Percentiles rank a stretch among this genome's conserved stretches.
phyloP scores from a whole-genome alignment of 2,888 invertebrate species.

The Halictus ligatus region DNA sequence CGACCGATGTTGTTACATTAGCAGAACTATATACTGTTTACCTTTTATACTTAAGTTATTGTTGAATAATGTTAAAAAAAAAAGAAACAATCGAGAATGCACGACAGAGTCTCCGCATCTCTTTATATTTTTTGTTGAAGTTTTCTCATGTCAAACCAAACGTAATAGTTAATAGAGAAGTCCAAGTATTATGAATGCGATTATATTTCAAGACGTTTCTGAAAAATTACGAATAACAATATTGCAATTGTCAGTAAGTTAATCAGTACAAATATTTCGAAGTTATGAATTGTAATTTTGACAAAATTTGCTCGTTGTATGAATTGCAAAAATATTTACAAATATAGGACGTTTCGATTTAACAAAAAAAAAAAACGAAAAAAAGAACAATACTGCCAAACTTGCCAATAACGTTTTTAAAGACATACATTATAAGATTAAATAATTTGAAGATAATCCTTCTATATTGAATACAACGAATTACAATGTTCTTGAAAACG shows the following conservation, averaged over 20 bases:
- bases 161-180: slow-evolving; percentile 18
- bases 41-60: slow-evolving; percentile 46
- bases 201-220: slow-evolving; percentile 34
- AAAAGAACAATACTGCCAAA: background rate
- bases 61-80: slow-evolving; percentile 37
- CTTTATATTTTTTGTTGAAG: slow-evolving; percentile 26
- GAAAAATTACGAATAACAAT: slow-evolving; percentile 34
- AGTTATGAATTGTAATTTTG: slow-evolving; percentile 30
- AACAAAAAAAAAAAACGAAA: background rate
- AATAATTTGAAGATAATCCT: slow-evolving; percentile 15
- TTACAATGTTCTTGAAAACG: slow-evolving; percentile 24
- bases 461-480: slow-evolving; percentile 56
- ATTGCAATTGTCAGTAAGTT: slow-evolving; percentile 45
- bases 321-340: slow-evolving; percentile 34
- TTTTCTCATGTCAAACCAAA: slow-evolving; percentile 17
- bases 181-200: slow-evolving; percentile 13
- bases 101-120: slow-evolving; percentile 22
- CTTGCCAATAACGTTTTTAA: slow-evolving; percentile 32
- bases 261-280: slow-evolving; percentile 53
- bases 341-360: slow-evolving; percentile 24
- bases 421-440: slow-evolving; percentile 1
- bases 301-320: slow-evolving; percentile 33
- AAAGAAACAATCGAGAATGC: slow-evolving; percentile 6
- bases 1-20: slow-evolving; percentile 33
- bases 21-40: slow-evolving; percentile 34